These are phyloP conservation scores for Diachasmimorpha longicaudata DNA, from an alignment of 1,140 invertebrate genomes.

Conservation along the genomic window DNA sequence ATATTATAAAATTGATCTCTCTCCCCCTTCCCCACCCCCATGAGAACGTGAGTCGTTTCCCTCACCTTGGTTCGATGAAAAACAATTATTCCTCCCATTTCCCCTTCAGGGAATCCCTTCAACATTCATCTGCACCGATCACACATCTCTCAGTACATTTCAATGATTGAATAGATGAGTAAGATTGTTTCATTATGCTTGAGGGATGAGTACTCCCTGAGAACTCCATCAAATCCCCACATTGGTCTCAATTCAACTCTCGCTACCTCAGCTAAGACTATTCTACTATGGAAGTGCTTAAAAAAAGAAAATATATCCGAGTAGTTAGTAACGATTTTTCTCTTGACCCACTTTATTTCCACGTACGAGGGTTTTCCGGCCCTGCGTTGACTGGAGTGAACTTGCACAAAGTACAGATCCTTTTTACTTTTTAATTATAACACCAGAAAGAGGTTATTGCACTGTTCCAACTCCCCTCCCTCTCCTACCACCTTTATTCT, in stretches of 20 bases:
- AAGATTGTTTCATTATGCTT: too few species aligned
- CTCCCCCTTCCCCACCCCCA: too few species aligned
- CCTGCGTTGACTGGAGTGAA: conserved; percentile 2
- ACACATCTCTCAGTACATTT: too few species aligned
- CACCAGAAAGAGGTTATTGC: conserved; percentile 5
- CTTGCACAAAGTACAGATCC: conserved; percentile 28
- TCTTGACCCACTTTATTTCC: conserved; percentile 42
- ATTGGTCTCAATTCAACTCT: background rate
- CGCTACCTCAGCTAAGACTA: background rate
- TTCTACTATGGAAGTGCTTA: background rate
- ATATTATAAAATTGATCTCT: too few species aligned
- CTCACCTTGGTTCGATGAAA: too few species aligned
- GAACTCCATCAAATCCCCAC: background rate
- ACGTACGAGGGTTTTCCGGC: conserved; percentile 11
- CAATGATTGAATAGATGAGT: too few species aligned
- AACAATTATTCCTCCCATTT: too few species aligned
- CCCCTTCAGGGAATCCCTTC: too few species aligned
- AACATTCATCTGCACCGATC: too few species aligned
- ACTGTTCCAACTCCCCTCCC: background rate
- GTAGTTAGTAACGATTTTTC: conserved; percentile 49
- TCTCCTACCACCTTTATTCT: background rate
- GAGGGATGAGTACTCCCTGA: too few species aligned
- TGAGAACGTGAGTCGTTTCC: too few species aligned
- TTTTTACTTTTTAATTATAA: conserved; percentile 42
- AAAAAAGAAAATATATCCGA: conserved; percentile 29